Conservation (phyloP, 1,140 invertebrate species). For the Paramacrobiotus metropolitanus region DNA sequence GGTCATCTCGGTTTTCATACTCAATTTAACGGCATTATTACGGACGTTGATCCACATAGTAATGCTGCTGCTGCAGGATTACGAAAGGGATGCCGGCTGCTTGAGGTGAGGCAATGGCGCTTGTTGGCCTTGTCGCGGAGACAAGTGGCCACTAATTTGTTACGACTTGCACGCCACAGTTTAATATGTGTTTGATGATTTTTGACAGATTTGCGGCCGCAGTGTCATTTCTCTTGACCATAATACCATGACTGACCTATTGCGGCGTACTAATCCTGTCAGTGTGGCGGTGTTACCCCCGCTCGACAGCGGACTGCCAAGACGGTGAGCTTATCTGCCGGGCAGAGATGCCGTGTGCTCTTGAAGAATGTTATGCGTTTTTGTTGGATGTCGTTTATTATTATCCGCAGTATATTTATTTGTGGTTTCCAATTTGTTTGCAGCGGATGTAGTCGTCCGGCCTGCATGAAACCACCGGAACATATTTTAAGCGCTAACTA, state of each 20-base stretch:
- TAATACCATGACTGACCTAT: background rate
- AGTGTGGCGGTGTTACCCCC: background rate
- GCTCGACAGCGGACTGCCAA: background rate
- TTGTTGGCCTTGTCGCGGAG: background rate
- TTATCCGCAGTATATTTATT: too few relatives aligned
- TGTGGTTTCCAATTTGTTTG: too few relatives aligned
- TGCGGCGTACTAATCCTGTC: background rate
- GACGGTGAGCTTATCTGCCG: background rate
- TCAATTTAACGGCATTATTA: constrained; percentile 79
- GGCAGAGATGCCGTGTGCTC: background rate
- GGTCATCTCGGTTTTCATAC: constrained; percentile 85
- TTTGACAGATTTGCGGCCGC: background rate
- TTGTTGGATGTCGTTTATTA: too few relatives aligned
- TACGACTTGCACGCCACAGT: background rate
- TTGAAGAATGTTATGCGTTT: too few relatives aligned
- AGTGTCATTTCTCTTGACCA: background rate
- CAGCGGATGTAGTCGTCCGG: background rate
- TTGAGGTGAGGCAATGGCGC: constrained; percentile 36
- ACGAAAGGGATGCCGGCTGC: constrained; percentile 58
- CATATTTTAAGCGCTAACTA: background rate
- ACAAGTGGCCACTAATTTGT: background rate
- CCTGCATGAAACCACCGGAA: background rate
- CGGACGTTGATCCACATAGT: constrained; percentile 65
- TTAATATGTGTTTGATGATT: background rate
- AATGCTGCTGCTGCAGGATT: constrained; percentile 70